Conservation (phyloP, 2,888 invertebrate species). For the Lamellibrachia columna region DNA sequence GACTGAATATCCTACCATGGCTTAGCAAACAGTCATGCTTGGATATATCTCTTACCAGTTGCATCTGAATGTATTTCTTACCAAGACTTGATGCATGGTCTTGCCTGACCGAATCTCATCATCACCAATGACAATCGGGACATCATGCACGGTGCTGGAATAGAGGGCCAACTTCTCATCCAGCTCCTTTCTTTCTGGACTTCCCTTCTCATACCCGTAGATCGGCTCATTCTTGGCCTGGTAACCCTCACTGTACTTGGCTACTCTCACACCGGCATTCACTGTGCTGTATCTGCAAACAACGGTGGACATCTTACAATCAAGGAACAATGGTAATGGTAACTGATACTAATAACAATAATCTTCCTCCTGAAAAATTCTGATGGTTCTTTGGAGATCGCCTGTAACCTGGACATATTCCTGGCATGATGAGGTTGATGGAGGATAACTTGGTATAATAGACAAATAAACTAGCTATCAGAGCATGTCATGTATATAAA, state of each 20-base stretch:
- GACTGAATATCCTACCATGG: too few species aligned
- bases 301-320: neutral
- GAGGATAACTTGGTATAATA: too few species aligned
- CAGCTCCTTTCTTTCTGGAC: slow-evolving; percentile 80
- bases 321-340: too few species aligned
- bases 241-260: slow-evolving; percentile 33
- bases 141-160: slow-evolving; percentile 77
- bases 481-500: too few species aligned
- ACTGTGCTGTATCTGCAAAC: neutral
- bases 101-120: slow-evolving; percentile 82
- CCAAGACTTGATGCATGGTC: slow-evolving; percentile 78
- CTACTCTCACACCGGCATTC: neutral
- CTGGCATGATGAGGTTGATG: too few species aligned
- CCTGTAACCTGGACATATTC: too few species aligned
- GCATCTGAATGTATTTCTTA: slow-evolving; percentile 40
- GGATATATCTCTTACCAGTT: neutral
- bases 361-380: too few species aligned
- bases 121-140: slow-evolving; percentile 96
- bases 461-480: too few species aligned
- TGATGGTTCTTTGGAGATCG: too few species aligned
- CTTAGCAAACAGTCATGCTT: too few species aligned
- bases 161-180: slow-evolving; percentile 76
- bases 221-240: slow-evolving; percentile 68
- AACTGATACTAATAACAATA: too few species aligned
- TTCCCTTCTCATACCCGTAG: slow-evolving; percentile 80